Evolutionary conservation across 2,888 invertebrate species (phyloP), one percentile per base, ranked within the genome.

Genomic region (Cyclophora albipunctata): DNA sequence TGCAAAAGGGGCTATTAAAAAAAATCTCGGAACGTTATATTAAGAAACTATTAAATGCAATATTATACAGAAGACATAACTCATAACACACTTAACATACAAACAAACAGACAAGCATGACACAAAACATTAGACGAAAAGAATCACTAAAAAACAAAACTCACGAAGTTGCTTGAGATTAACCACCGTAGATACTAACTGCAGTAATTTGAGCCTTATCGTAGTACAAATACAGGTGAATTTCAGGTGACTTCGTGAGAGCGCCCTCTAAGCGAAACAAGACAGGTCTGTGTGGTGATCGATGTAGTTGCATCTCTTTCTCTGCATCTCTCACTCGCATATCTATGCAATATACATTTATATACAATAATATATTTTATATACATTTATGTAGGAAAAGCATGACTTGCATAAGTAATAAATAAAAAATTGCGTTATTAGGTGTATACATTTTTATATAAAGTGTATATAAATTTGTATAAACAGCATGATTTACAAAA

Each of bases 211-310:
- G 59, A 67, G 66, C 64, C 63, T 59, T 76, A 69, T 62, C 47
- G 34, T 52, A 55, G 66, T 75, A 76, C 65, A 74, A 66, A 73
- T 68, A 72, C 69, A 73, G 74, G 68, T 76, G 71, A 77, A 81
- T 86, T 81, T 84, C 86, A 88, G 87, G 87, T 87, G 87, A 88
- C 86, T 87, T 85, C 87, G 84, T 86, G 86, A 87, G 79, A 68
- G 81, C 81, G 56, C 75, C 81, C 63, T 78, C 82, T 74, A 82
- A 80, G 76, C 69, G 81, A 78, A 81, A 79, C 71, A 74, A 69
- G 58, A 64, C 67, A 86, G 87, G 88, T 86, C 83, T 83, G 86
- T 87, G 84, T 80, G 81, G 82, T 78, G 84, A 82, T 85, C 82
- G 84, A 85, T 86, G 87, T 87, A 86, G 85, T 84, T 78, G 4